These are phyloP conservation scores for Procambarus virginalis DNA, from an alignment of 1,140 invertebrate species.

Conservation along the genomic window DNA sequence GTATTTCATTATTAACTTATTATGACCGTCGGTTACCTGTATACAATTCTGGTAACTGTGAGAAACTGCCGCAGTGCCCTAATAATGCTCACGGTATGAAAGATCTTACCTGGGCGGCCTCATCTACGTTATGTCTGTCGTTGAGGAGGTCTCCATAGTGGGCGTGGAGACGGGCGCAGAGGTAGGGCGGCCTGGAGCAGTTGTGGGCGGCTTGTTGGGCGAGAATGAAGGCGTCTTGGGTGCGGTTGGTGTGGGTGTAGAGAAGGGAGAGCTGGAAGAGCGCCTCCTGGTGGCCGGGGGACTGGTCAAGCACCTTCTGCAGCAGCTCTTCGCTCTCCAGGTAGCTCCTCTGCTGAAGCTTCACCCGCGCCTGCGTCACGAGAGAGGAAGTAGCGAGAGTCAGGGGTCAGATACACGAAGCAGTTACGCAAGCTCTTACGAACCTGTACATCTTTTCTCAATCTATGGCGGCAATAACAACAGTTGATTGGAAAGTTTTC, in stretches of 20 bases:
- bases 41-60: no score
- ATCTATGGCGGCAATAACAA: no score
- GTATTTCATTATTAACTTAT: no score
- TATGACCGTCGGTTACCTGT: no score
- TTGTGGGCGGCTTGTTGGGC: constrained; percentile 47
- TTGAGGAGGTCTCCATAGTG: constrained; percentile 57
- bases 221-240: constrained; percentile 44
- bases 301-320: background rate
- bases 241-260: constrained; percentile 62
- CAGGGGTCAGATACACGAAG: background rate
- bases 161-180: constrained; percentile 62
- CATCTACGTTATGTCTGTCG: constrained; percentile 16
- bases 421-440: no score
- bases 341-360: constrained; percentile 60
- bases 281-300: constrained; percentile 45
- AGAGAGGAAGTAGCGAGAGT: no score
- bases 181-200: constrained; percentile 55
- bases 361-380: constrained; percentile 45
- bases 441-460: no score
- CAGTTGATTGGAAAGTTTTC: no score
- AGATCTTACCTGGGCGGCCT: constrained; percentile 47
- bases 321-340: constrained; percentile 47
- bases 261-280: constrained; percentile 64
- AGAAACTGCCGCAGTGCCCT: no score
- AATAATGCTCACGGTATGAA: no score